Evolutionary conservation across 2,113 vertebrate genomes (phyloP).

Genomic region (Hystrix brachyura): DNA sequence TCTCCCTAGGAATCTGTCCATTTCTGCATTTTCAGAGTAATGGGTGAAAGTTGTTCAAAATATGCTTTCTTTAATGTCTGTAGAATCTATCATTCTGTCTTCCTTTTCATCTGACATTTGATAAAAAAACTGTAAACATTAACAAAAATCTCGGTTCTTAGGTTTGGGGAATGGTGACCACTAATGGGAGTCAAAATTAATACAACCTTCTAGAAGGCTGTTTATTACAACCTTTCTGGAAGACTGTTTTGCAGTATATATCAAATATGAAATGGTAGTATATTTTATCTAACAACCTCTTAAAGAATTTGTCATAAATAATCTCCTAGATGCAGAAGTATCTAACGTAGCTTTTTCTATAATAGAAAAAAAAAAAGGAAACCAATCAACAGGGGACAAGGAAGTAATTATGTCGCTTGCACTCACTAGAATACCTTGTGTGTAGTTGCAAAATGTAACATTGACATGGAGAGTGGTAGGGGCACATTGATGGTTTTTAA

Average conservation of each 20-base stretch:
- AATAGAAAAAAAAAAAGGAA: background rate
- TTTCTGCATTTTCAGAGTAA: background rate
- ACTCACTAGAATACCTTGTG: background rate
- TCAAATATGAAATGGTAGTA: background rate
- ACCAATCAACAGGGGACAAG: background rate
- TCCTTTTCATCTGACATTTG: slow-evolving; percentile 51
- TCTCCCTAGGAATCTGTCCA: slow-evolving; percentile 7
- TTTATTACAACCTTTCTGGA: background rate
- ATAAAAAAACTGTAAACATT: slow-evolving; percentile 21
- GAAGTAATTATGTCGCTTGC: background rate
- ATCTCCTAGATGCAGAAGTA: slow-evolving; percentile 12
- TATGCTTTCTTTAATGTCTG: background rate
- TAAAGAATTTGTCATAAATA: slow-evolving; percentile 18
- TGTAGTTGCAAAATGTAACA: background rate
- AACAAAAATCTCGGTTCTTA: background rate
- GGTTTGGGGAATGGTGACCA: background rate
- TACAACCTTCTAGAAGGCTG: background rate
- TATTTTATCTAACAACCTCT: background rate
- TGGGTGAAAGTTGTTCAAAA: background rate
- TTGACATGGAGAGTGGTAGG: background rate
- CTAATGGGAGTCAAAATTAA: background rate
- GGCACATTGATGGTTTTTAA: background rate
- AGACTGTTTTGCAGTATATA: background rate
- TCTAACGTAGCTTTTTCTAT: background rate
- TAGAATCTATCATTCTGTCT: background rate